Evolutionary conservation across 2,113 vertebrate genomes (phyloP), one percentile per base, ranked within the genome.

Genomic region (Cyanocitta stelleri): DNA sequence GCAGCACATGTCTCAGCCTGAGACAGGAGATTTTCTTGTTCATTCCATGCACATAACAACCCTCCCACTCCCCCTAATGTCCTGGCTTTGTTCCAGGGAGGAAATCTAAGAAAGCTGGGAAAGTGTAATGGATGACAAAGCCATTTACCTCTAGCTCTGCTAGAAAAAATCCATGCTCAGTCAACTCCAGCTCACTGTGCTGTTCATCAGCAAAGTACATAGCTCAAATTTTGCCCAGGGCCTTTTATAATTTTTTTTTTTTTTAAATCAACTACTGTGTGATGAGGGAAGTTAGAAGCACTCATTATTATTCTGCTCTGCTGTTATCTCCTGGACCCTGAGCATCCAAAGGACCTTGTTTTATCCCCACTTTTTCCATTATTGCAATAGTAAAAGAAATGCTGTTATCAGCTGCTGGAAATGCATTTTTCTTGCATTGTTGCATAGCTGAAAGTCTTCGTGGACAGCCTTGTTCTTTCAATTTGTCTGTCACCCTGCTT

Each of bases 91-190:
- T 92, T 92, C 91, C 95, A 95, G 74, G 33, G n/a, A 91, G 26
- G 84, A 93, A 91, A 91, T 91, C 91, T 92, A 87, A 94, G 94
- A 92, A 96, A 95, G 56, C 61, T 94, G 86, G 80, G 58, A 68
- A 89, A 94, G 51, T 41, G 29, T 95, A 89, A 85, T 95, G 80
- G 84, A 85, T 94, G 93, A 82, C 80, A 96, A 91, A 95, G 69
- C 77, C 89, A 56, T 89, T 95, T 95, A 94, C 93, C 62, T 85
- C 74, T 67, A 94, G 62, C 43, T 95, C 64, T 87, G 55, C 54
- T 49, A 68, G 79, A 94, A 94, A 92, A 87, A 96, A 86, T 77
- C 85, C 79, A 72, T 56, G 72, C 73, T 92, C 76, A 78, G 68
- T 90, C 85, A 96, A 52, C 83, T 92, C 69, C 69, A 73, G 48